phyloP scores from a whole-genome alignment of 2,797 vertebrate genomes.

The Acanthiza pusilla region DNA sequence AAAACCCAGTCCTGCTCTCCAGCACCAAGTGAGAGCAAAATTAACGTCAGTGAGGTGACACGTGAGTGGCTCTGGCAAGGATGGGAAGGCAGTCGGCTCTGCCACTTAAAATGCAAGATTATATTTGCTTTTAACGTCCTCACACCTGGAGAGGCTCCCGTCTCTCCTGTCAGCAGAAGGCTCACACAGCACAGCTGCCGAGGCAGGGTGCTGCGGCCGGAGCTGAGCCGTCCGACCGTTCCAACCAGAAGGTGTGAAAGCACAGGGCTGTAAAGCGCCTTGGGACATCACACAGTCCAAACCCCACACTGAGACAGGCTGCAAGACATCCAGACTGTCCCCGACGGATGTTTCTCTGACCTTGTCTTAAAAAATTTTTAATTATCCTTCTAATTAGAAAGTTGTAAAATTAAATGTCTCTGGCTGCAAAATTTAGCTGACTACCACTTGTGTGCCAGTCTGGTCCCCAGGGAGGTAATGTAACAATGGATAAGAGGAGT shows the following conservation, averaged over 20 bases:
- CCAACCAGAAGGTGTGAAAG: neutral
- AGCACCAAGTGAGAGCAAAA: neutral
- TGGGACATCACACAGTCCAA: neutral
- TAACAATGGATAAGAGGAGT: neutral
- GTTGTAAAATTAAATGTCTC: constrained; percentile 22
- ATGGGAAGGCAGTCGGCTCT: neutral
- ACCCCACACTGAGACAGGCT: neutral
- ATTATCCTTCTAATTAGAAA: constrained; percentile 49
- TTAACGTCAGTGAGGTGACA: neutral
- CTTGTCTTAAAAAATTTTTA: constrained; percentile 13
- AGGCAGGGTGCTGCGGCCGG: rapidly evolving
- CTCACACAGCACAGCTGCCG: neutral
- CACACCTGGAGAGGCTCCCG: neutral
- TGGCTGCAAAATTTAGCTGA: neutral
- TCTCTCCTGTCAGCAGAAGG: neutral
- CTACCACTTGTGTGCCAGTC: neutral
- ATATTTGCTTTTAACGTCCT: neutral
- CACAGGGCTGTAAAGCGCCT: neutral
- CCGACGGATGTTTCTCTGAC: neutral
- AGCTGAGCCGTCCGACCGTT: rapidly evolving
- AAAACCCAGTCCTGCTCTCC: neutral
- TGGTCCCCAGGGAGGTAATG: neutral
- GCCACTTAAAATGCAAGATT: neutral
- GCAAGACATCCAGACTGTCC: neutral
- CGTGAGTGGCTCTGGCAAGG: neutral